Percentiles rank a stretch among this genome's conserved stretches.
These are phyloP conservation scores for Danionella cerebrum DNA, from an alignment of 2,113 vertebrate species.

Conservation along the genomic window DNA sequence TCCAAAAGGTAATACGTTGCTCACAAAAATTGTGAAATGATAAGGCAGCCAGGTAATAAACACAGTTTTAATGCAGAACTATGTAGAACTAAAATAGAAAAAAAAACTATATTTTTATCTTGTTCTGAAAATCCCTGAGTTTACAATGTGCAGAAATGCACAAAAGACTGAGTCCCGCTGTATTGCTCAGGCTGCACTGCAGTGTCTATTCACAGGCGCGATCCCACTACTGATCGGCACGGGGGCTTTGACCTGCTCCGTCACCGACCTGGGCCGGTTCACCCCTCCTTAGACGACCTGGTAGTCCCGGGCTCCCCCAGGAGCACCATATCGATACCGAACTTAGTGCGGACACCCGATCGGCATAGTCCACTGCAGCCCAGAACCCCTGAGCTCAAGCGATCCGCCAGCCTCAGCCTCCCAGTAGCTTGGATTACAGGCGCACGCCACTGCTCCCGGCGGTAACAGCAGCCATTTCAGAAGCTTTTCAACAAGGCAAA, in stretches of 20 bases:
- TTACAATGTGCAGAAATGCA: too few species aligned
- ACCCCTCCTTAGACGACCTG: slow-evolving; percentile 25
- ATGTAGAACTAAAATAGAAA: too few species aligned
- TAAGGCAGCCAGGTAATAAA: too few species aligned
- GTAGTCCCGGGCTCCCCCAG: slow-evolving; percentile 15
- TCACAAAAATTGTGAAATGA: too few species aligned
- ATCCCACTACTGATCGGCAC: slow-evolving; percentile 21
- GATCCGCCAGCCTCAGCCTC: slow-evolving; percentile 23
- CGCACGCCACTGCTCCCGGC: slow-evolving; percentile 16
- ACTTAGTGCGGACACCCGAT: slow-evolving; percentile 24
- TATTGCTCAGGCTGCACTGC: slow-evolving; percentile 15
- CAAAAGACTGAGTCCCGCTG: slow-evolving; percentile 17
- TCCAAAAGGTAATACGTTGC: too few species aligned
- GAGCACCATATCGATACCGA: slow-evolving; percentile 25
- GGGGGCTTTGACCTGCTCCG: slow-evolving; percentile 23
- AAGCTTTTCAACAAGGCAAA: too few species aligned
- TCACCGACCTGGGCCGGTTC: slow-evolving; percentile 18
- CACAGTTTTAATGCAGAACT: too few species aligned
- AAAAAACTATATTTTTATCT: too few species aligned
- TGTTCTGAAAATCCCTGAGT: too few species aligned
- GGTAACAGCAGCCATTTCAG: too few species aligned
- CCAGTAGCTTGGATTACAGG: slow-evolving; percentile 27
- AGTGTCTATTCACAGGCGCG: slow-evolving; percentile 24
- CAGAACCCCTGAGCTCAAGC: slow-evolving; percentile 25
- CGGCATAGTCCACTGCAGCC: slow-evolving; percentile 24